These are phyloP conservation scores for Thermophis baileyi DNA, from an alignment of 2,113 vertebrate genomes.

Conservation along the genomic window DNA sequence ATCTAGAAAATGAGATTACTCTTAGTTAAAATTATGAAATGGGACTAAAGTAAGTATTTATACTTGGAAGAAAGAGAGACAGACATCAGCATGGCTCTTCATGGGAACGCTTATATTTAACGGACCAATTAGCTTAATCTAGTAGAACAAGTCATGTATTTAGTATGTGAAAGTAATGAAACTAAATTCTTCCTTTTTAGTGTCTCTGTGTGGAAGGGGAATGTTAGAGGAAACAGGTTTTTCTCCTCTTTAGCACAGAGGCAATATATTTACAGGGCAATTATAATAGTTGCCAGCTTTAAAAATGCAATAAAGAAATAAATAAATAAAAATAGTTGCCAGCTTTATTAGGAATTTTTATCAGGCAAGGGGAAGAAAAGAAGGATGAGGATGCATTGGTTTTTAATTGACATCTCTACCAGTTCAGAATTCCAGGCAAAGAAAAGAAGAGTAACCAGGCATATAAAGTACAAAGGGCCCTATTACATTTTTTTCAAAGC, in stretches of 20 bases:
- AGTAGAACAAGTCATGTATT: constrained; percentile 20
- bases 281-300: neutral
- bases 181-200: neutral
- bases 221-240: neutral
- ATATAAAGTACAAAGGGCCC: neutral
- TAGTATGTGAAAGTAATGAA: constrained; percentile 3
- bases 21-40: constrained; percentile 57
- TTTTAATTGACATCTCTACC: neutral
- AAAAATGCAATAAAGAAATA: too few relatives aligned
- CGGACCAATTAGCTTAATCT: constrained; percentile 16
- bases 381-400: neutral
- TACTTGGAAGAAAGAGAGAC: constrained; percentile 1
- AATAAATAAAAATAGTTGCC: too few relatives aligned
- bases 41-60: constrained; percentile 36
- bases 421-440: neutral
- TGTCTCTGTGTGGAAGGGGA: neutral
- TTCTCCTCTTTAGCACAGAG: neutral
- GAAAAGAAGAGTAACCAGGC: neutral
- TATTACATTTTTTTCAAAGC: neutral
- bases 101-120: constrained; percentile 6
- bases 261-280: neutral
- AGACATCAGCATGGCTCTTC: neutral
- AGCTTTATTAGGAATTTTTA: neutral
- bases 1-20: constrained; percentile 55
- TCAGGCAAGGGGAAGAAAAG: neutral